Percentiles rank a stretch among this genome's conserved stretches.
Conservation (phyloP, 2,888 invertebrate species). For the Onchidella celtica region DNA sequence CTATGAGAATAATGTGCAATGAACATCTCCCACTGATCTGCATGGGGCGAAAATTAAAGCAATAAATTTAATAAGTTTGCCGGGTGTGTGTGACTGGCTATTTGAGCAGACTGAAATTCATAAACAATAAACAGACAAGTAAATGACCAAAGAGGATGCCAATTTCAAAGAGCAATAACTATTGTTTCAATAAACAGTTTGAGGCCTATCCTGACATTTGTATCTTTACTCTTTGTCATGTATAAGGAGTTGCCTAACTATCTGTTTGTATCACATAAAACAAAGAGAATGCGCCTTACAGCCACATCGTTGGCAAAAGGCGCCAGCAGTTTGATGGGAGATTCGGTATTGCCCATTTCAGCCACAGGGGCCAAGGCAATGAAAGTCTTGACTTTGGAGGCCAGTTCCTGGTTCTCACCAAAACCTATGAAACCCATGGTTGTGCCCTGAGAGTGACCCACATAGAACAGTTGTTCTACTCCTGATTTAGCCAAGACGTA, state of each 20-base stretch:
- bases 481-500: conserved; percentile 85
- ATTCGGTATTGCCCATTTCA: conserved; percentile 63
- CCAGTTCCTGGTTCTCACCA: conserved; percentile 70
- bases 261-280: too few species aligned
- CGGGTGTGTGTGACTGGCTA: too few species aligned
- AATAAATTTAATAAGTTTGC: too few species aligned
- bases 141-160: not conserved
- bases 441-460: conserved; percentile 94
- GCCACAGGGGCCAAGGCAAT: conserved; percentile 80
- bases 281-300: too few species aligned
- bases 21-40: too few species aligned
- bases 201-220: too few species aligned
- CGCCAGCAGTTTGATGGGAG: conserved; percentile 64
- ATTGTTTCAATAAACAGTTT: too few species aligned
- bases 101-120: too few species aligned
- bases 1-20: too few species aligned
- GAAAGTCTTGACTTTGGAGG: conserved; percentile 75
- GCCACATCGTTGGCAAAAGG: conserved; percentile 57
- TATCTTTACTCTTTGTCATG: too few species aligned
- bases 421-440: conserved; percentile 78
- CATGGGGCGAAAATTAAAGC: too few species aligned
- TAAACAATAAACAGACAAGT: not conserved
- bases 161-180: not conserved
- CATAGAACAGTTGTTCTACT: conserved; percentile 85
- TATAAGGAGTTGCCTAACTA: too few species aligned